Percentiles rank a stretch among this genome's conserved stretches.
phyloP scores from a whole-genome alignment of 2,113 vertebrate species.

The Epinephelus fuscoguttatus region DNA sequence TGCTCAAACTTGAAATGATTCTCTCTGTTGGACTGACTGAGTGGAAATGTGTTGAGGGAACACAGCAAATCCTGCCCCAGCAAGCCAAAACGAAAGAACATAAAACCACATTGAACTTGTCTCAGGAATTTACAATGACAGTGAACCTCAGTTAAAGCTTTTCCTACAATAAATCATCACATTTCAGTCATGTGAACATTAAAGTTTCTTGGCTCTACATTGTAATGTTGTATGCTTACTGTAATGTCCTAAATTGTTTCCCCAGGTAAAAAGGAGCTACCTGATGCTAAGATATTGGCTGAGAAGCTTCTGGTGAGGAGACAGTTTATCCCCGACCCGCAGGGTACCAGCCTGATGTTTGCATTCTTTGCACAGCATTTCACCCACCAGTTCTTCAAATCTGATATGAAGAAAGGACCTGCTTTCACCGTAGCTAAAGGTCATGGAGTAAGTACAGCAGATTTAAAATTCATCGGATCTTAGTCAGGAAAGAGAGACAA shows the following conservation, averaged over 20 bases:
- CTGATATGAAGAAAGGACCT: conserved; percentile 91
- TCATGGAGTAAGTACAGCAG: conserved; percentile 89
- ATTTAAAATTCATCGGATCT: neutral
- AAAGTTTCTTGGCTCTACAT: neutral
- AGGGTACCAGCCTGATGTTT: conserved; percentile 96
- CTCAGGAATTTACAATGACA: neutral
- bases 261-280: conserved; percentile 93
- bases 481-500: neutral
- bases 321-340: conserved; percentile 94
- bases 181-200: neutral
- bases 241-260: conserved; percentile 11
- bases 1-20: neutral
- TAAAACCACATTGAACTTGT: neutral
- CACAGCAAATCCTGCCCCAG: neutral
- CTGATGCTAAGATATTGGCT: conserved; percentile 88
- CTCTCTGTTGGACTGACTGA: neutral
- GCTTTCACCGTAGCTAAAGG: conserved; percentile 90
- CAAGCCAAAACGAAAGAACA: neutral
- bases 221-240: neutral
- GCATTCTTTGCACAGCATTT: conserved; percentile 98
- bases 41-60: neutral
- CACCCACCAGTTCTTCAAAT: conserved; percentile 98
- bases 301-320: conserved; percentile 92
- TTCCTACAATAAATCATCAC: neutral
- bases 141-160: neutral